Base-by-base conservation (phyloP, 2,888 invertebrate genomes). In the Habroteleia sp. region DNA sequence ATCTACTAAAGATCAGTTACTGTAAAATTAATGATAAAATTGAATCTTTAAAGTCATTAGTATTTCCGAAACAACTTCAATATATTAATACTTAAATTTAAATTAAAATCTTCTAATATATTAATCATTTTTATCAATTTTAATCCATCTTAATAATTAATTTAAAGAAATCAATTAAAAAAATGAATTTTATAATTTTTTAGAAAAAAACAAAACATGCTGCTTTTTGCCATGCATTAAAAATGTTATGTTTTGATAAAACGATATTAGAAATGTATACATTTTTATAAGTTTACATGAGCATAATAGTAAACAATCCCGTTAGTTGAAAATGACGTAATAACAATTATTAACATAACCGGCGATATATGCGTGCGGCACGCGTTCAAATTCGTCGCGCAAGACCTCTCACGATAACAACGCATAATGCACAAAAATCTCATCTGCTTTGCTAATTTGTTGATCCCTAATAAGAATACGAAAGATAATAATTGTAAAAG, bases 371-470 rank as follows among this genome's bases (percentile, higher is more conserved):
- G 76, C 68, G 73, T 76, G 73, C 63, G 65, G 76, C 76, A 76
- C 74, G 73, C 74, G 77, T 75, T 69, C 50, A 56, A 71, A 66
- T 77, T 72, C 79, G 81, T 81, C 75, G 78, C 78, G 81, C 81
- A 79, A 79, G 63, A 79, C 60, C 76, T 77, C 71, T 58, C 58
- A 48, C 77, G 77, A 76, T 77, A 82, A 81, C 81, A 75, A 77
- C 74, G 48, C 66, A 42, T 74, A 68, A 65, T 66, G 66, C 31
- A 76, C 76, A 63, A 63, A 76, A 66, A 72, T 73, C 82, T 80
- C 82, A 84, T 85, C 84, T 85, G 81, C 81, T 74, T 84, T 85
- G 82, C 82, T 85, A 85, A 85, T 85, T 56, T 41, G 68, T 41
- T 44, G 66, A 50, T 66, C 75, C 48, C 27, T 20, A 33, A 23